Conservation (phyloP, 2,113 vertebrate genomes). For the Perccottus glenii region DNA sequence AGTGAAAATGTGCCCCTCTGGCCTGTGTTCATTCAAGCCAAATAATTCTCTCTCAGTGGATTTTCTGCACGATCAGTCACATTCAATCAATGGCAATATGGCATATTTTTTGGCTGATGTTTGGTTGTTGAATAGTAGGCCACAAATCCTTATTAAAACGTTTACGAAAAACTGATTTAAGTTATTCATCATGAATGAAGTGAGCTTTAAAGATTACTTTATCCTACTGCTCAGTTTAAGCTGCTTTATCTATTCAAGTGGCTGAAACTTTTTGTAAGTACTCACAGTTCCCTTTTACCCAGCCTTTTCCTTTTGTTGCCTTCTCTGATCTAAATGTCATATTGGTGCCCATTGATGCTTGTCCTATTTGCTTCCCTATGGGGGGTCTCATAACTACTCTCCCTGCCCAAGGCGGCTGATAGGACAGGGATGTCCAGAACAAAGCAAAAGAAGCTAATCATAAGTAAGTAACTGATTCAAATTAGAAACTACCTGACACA, state of each 20-base stretch:
- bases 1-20: constrained; percentile 43
- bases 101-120: background rate
- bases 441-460: background rate
- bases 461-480: background rate
- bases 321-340: constrained; percentile 8
- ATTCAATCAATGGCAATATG: constrained; percentile 30
- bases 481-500: background rate
- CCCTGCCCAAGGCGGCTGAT: background rate
- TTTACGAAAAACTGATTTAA: background rate
- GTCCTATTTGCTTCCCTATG: constrained; percentile 5
- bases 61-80: constrained; percentile 10
- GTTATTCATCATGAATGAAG: background rate
- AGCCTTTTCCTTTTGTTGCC: background rate
- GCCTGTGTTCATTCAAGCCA: constrained; percentile 12
- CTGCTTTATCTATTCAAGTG: background rate
- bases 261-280: background rate
- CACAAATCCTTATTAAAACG: constrained; percentile 1
- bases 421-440: background rate
- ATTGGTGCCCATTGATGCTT: constrained; percentile 4
- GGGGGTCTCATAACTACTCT: background rate
- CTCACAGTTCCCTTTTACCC: background rate
- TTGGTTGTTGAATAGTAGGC: constrained; percentile 12
- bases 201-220: too few relatives aligned
- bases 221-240: too few relatives aligned
- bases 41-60: constrained; percentile 22